Percentiles rank a stretch among this genome's conserved stretches.
These are phyloP conservation scores for Aphidius colemani DNA, from an alignment of 2,888 invertebrate genomes.

Conservation along the genomic window DNA sequence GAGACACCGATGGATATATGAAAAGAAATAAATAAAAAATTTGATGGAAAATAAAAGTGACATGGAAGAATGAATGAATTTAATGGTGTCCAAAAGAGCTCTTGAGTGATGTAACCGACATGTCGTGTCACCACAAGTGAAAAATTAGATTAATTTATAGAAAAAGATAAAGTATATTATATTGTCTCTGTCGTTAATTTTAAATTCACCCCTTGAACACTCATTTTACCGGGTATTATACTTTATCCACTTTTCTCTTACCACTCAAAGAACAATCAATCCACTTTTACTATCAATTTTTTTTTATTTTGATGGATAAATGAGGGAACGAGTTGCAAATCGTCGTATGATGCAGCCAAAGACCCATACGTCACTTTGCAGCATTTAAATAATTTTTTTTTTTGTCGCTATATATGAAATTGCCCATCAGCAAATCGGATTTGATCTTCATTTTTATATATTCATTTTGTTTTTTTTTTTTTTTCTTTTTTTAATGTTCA, in stretches of 20 bases:
- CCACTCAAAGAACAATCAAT: slow-evolving; percentile 49
- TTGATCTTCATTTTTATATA: slow-evolving; percentile 31
- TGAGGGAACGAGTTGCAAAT: too few relatives aligned
- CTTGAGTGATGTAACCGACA: too few relatives aligned
- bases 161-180: not conserved
- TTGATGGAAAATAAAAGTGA: too few relatives aligned
- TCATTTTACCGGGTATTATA: slow-evolving; percentile 52
- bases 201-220: slow-evolving; percentile 55
- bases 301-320: too few relatives aligned
- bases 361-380: slow-evolving; percentile 48
- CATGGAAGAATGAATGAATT: too few relatives aligned
- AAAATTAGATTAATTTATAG: slow-evolving; percentile 53
- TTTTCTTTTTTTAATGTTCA: not conserved
- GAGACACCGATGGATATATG: too few relatives aligned
- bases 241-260: slow-evolving; percentile 54
- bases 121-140: slow-evolving; percentile 37
- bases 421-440: slow-evolving; percentile 53
- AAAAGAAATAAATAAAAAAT: too few relatives aligned
- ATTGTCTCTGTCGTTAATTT: slow-evolving; percentile 44
- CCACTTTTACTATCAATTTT: slow-evolving; percentile 24
- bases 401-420: slow-evolving; percentile 55
- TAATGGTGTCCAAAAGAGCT: too few relatives aligned
- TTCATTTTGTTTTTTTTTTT: not conserved
- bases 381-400: slow-evolving; percentile 53
- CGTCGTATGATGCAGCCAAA: slow-evolving; percentile 36